Base-by-base conservation (phyloP, 2,113 vertebrate genomes). In the Pelvicachromis taeniatus region DNA sequence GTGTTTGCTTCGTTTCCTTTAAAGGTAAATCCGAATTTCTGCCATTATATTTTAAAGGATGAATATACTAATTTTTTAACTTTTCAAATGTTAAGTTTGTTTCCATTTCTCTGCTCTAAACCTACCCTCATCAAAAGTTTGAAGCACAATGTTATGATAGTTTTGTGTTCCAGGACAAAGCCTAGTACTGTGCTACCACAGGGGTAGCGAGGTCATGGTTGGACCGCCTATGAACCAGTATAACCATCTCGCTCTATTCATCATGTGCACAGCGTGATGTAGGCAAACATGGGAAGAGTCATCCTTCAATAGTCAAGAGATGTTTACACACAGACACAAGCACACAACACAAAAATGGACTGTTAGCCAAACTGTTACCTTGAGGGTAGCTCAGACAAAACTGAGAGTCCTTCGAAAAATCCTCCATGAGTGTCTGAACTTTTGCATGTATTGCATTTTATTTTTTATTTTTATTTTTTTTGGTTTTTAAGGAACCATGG, bases 201-300 rank as follows among this genome's bases (percentile, higher is more conserved):
- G 75, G 87, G 77, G 56, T 79, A 48, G 54, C 75, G 78, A 87
- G 91, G 93, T 94, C 94, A 94, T 35, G 75, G 85, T 70, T 88
- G 75, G 63, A 91, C 83, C 82, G 90, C 81, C 78, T 56, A 45
- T 84, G 33, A 89, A 89, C 85, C 82, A 88, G 79, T 31, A 84
- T 81, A 55, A 88, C 84, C 84, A 84, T 84, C 90, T 81, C 82
- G 35, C 70, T 80, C 92, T 84, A 96, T 96, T 94, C 86, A 95
- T 96, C 95, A 95, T 91, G 40, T 10, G 17, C 93, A 59, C 96
- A 95, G 96, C 93, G 10, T 94, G 95, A 91, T 91, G 42, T 26
- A 45, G 86, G 90, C 83, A 90, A 83, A 85, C 63, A 55, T 91
- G 91, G 93, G 82, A 90, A 89, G 90, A 92, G 88, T 82, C 93